phyloP scores from a whole-genome alignment of 2,113 vertebrate species.

The Megaleporinus macrocephalus region DNA sequence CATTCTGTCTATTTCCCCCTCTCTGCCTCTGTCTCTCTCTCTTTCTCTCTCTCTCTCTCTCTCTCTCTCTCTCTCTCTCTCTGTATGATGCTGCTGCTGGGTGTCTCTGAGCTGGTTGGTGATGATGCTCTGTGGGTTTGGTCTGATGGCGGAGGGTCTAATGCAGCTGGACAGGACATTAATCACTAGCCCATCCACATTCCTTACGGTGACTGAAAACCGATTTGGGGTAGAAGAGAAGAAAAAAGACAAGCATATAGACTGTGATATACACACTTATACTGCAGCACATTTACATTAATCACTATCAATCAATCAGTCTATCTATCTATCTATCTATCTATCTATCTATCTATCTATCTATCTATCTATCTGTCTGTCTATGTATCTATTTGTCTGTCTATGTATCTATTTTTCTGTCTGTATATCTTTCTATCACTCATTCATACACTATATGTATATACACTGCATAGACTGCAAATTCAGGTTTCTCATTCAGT shows the following conservation, averaged over 20 bases:
- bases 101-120: neutral
- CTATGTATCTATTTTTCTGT: too few relatives aligned
- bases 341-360: neutral
- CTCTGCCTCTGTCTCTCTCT: too few relatives aligned
- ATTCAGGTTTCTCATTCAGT: too few relatives aligned
- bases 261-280: slow-evolving; percentile 22
- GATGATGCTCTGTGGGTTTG: slow-evolving; percentile 28
- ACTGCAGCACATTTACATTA: neutral
- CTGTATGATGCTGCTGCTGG: too few relatives aligned
- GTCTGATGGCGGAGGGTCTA: slow-evolving; percentile 65
- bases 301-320: slow-evolving; percentile 10
- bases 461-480: too few relatives aligned
- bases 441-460: too few relatives aligned
- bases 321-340: neutral
- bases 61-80: too few relatives aligned
- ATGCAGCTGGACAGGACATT: slow-evolving; percentile 78
- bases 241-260: neutral
- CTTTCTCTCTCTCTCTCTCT: too few relatives aligned
- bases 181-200: slow-evolving; percentile 75
- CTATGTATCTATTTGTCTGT: neutral
- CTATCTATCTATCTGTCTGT: neutral
- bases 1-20: too few relatives aligned
- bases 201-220: slow-evolving; percentile 63
- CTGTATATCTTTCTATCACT: too few relatives aligned
- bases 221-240: slow-evolving; percentile 37